Evolutionary conservation across 2,888 invertebrate species (phyloP).

Genomic region (Ecdyonurus torrentis): DNA sequence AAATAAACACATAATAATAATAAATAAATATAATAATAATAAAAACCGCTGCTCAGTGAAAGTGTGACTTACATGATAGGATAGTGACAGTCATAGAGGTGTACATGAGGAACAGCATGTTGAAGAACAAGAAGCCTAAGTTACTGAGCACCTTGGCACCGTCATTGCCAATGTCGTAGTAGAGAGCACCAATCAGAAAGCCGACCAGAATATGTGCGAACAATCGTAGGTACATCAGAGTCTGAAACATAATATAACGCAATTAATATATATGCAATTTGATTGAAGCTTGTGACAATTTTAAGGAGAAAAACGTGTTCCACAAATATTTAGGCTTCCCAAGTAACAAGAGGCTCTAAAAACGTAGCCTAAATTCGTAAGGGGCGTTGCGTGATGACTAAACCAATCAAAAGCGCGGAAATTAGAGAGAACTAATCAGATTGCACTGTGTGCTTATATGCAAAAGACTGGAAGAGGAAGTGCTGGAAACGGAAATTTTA

Average conservation of each 20-base stretch:
- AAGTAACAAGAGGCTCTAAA: too few relatives aligned
- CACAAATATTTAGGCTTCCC: too few relatives aligned
- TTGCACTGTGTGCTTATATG: too few relatives aligned
- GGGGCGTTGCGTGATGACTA: too few relatives aligned
- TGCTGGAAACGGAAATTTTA: too few relatives aligned
- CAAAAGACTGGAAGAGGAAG: too few relatives aligned
- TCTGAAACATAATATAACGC: slow-evolving; percentile 39
- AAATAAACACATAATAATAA: background rate
- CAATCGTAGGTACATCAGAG: slow-evolving; percentile 83
- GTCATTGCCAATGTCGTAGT: slow-evolving; percentile 91
- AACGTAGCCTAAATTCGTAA: too few relatives aligned
- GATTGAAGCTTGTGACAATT: too few relatives aligned
- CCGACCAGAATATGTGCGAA: slow-evolving; percentile 90
- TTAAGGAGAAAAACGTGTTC: too few relatives aligned
- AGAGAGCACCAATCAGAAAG: slow-evolving; percentile 82
- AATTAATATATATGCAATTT: too few relatives aligned
- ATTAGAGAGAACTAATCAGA: too few relatives aligned
- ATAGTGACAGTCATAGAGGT: slow-evolving; percentile 99
- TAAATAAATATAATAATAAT: background rate
- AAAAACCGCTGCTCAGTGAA: background rate
- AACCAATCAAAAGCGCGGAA: too few relatives aligned
- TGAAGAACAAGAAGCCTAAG: slow-evolving; percentile 93
- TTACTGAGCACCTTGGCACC: slow-evolving; percentile 92
- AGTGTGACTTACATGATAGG: slow-evolving; percentile 65
- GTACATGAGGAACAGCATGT: slow-evolving; percentile 97